Evolutionary conservation across 1,140 invertebrate species (phyloP).

Genomic region (Dendroctonus ponderosae): DNA sequence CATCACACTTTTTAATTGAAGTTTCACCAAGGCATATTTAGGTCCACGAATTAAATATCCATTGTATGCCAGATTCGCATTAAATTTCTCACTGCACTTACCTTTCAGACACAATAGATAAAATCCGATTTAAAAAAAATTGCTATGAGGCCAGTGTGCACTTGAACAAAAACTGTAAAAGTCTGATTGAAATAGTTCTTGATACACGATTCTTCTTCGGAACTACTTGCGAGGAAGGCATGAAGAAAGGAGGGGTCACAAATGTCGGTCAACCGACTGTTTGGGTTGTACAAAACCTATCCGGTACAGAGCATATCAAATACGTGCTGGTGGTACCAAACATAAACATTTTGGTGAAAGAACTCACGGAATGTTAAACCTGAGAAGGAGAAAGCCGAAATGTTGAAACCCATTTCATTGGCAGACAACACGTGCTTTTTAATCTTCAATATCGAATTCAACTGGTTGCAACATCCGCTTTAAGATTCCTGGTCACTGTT

Average conservation of each 20-base stretch:
- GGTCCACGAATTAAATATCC: not conserved
- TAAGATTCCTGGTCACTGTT: too few relatives aligned
- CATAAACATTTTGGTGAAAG: too few relatives aligned
- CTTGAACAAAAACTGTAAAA: slow-evolving; percentile 14
- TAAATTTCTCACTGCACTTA: not conserved
- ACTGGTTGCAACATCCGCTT: too few relatives aligned
- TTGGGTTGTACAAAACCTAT: slow-evolving; percentile 15
- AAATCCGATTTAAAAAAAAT: not conserved
- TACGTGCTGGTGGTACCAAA: too few relatives aligned
- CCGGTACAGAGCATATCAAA: slow-evolving; percentile 3
- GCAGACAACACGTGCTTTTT: too few relatives aligned
- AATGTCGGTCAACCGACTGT: slow-evolving; percentile 17
- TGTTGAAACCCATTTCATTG: too few relatives aligned
- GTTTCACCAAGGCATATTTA: slow-evolving; percentile 1
- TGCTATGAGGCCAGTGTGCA: slow-evolving; percentile 4
- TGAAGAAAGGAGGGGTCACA: slow-evolving; percentile 8
- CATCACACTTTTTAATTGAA: not conserved
- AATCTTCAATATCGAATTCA: too few relatives aligned
- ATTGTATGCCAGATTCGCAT: not conserved
- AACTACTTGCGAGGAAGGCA: slow-evolving; percentile 13
- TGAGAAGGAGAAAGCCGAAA: too few relatives aligned
- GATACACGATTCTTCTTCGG: slow-evolving; percentile 12
- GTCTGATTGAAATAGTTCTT: slow-evolving; percentile 24
- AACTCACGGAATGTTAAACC: too few relatives aligned
- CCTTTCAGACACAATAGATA: not conserved